Evolutionary conservation across 2,888 invertebrate genomes (phyloP), one percentile per base, ranked within the genome.

Genomic region (Archips xylosteana): DNA sequence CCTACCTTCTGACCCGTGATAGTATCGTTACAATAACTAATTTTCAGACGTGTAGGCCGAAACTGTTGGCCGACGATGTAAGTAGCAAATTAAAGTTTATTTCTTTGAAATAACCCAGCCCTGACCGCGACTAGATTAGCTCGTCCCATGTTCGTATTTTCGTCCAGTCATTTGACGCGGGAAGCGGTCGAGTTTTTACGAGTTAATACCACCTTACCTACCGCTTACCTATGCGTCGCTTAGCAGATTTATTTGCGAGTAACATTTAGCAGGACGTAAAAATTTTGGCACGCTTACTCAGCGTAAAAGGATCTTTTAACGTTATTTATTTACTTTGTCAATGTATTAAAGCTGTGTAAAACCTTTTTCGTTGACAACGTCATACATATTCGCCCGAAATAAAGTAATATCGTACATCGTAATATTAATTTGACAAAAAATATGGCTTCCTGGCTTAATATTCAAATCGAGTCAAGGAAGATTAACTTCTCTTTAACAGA

Each of bases 21-120:
- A 49, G 23, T 47, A 64, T 47, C 64, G 45, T 64, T 49, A 64
- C 13, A 64, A 63, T 70, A 63, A 70, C 70, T 49, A 64, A 70
- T 59, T 59, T 70, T 45, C 54, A 57, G 36, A n/a, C 1, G 36
- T 54, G 42, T 57, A 10, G 36, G 34, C 6, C 34, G 47, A 71
- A 64, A 64, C 64, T 49, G 47, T 63, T 6, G 15, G 36, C 57
- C 39, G 42, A 15, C 36, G 59, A 39, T 64, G 64, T 49, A 13
- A 23, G 15, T 54, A 47, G 45, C 36, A 57, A 63, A 64, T 64
- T 59, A 23, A 39, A 57, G 45, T 57, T 32, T 23, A 64, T 64
- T 70, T 62, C 15, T 49, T 32, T 13, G 13, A 15, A 62, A 70
- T 13, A 54, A 23, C 32, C 13, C 39, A 9, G 32, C 15, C 12